Conservation (phyloP, 2,113 vertebrate species). For the Scalopus aquaticus region DNA sequence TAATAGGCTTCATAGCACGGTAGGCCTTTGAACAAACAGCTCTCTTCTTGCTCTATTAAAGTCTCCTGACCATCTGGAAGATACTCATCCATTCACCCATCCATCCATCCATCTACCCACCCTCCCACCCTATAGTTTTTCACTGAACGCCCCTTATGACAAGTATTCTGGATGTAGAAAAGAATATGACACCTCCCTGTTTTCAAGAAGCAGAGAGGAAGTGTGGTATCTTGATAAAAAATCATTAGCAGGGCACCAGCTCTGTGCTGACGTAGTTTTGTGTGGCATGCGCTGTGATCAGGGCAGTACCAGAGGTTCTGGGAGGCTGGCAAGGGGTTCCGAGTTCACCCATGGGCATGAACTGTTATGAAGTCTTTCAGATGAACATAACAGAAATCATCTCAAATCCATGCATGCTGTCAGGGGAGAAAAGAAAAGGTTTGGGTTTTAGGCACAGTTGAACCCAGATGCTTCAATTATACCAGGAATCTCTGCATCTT, state of each 20-base stretch:
- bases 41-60: not conserved
- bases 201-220: not conserved
- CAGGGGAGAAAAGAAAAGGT: not conserved
- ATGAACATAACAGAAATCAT: not conserved
- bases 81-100: not conserved
- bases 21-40: not conserved
- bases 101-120: not conserved
- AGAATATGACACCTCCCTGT: not conserved
- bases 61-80: not conserved
- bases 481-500: not conserved
- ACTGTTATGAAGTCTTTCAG: not conserved
- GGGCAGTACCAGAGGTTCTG: not conserved
- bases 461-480: not conserved
- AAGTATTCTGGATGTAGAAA: not conserved
- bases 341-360: not conserved
- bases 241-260: accelerated
- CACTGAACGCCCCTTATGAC: not conserved
- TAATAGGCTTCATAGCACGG: not conserved
- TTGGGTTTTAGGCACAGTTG: not conserved
- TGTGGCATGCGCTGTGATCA: not conserved
- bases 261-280: not conserved
- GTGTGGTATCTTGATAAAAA: not conserved
- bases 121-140: not conserved
- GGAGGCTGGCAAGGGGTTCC: accelerated
- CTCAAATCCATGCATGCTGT: not conserved